Conservation (phyloP, 2,888 invertebrate species). For the Acleris literana region DNA sequence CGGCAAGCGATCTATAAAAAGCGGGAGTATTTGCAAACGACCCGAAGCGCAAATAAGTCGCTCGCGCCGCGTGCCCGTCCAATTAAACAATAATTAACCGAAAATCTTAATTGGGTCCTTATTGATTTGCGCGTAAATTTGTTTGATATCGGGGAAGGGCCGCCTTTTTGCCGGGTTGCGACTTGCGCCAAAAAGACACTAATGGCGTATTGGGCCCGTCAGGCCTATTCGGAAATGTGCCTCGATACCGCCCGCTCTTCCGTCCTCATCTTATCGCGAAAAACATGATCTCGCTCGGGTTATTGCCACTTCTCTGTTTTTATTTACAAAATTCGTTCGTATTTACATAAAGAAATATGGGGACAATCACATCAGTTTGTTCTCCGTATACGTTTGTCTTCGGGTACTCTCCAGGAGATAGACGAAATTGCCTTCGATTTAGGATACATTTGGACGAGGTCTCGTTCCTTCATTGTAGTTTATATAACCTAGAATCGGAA, state of each 20-base stretch:
- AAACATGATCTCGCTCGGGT: slow-evolving; percentile 32
- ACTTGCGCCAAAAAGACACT: slow-evolving; percentile 24
- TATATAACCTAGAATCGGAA: background rate
- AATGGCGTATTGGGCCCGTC: slow-evolving; percentile 31
- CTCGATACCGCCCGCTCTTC: slow-evolving; percentile 32
- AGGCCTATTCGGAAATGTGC: slow-evolving; percentile 29
- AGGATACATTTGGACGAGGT: slow-evolving; percentile 15
- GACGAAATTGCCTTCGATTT: slow-evolving; percentile 20
- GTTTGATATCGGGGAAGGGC: slow-evolving; percentile 46
- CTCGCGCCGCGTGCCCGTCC: slow-evolving; percentile 45
- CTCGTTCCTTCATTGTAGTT: background rate
- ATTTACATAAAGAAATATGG: slow-evolving; percentile 36
- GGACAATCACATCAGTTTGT: slow-evolving; percentile 36
- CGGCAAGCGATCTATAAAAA: slow-evolving; percentile 19
- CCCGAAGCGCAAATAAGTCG: slow-evolving; percentile 39
- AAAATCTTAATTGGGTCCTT: slow-evolving; percentile 56
- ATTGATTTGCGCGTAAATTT: slow-evolving; percentile 53
- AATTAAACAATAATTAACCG: slow-evolving; percentile 53
- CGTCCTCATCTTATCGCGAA: slow-evolving; percentile 30
- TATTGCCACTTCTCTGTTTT: slow-evolving; percentile 37
- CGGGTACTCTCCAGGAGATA: slow-evolving; percentile 2
- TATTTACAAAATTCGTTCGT: slow-evolving; percentile 36
- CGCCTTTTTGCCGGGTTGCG: slow-evolving; percentile 44
- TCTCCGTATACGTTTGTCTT: slow-evolving; percentile 26
- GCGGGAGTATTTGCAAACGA: slow-evolving; percentile 28